phyloP scores from a whole-genome alignment of 2,113 vertebrate genomes.

The Aplodontia rufa region DNA sequence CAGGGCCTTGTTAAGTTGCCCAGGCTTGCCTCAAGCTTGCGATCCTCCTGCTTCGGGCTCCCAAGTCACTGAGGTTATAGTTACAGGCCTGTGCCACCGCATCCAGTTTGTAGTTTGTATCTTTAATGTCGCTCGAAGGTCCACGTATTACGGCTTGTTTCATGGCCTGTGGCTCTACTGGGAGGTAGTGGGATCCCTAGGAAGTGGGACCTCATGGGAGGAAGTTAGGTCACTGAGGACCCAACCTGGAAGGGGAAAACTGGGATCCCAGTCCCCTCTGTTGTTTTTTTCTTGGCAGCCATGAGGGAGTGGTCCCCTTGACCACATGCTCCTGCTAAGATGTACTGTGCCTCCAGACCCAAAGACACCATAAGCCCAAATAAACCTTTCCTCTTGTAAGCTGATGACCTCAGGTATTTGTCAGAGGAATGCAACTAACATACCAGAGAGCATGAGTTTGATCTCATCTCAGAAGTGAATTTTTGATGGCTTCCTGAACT shows the following conservation, averaged over 20 bases:
- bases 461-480: not conserved
- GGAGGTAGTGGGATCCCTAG: not conserved
- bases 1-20: too few relatives aligned
- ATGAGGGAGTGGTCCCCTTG: not conserved
- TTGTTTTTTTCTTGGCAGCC: not conserved
- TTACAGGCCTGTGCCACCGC: too few relatives aligned
- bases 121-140: too few relatives aligned
- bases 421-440: not conserved
- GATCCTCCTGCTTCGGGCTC: too few relatives aligned
- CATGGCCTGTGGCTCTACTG: not conserved
- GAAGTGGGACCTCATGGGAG: not conserved
- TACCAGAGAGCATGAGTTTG: not conserved
- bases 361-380: not conserved
- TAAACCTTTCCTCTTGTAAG: not conserved
- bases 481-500: not conserved
- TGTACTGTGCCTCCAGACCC: not conserved
- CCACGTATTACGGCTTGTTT: too few relatives aligned
- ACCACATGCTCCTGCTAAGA: not conserved
- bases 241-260: not conserved
- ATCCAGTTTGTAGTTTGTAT: too few relatives aligned
- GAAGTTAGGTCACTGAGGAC: not conserved
- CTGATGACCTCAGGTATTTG: not conserved
- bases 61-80: too few relatives aligned
- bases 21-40: too few relatives aligned
- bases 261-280: not conserved